Evolutionary conservation across 2,113 vertebrate species (phyloP), one percentile per base, ranked within the genome.

Genomic region (Lepus timidus): DNA sequence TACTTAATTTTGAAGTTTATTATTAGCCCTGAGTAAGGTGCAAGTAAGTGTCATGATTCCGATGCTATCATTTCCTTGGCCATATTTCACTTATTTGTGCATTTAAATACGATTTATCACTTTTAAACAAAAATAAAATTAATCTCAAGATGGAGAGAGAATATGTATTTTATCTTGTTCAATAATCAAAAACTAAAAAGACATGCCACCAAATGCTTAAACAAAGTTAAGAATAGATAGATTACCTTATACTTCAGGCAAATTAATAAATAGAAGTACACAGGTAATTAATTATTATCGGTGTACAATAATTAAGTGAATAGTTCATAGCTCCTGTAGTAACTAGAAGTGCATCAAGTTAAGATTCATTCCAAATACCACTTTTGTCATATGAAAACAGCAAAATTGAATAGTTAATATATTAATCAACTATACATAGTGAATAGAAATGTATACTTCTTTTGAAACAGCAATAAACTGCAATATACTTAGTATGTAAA

Each of bases 41-140:
- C 11, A 95, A 22, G 22, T 86, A 86, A 55, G 12, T 70, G 27
- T 51, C 49, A 27, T 51, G 7, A 89, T 76, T 85, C 70, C 17
- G 73, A 27, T 52, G 19, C 1, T 62, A 10, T 89, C 19, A 29
- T 51, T 2, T 39, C 10, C 36, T 74, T 88, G 52, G 29, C 33
- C 19, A 75, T 9, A 78, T 4, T 78, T 95, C 44, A 83, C 25
- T 61, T 80, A 62, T 68, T 81, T 71, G n/a, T 84, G 16, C 14
- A 39, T 83, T 81, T 93, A 91, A 70, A 74, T 83, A 79, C 9
- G 65, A 74, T 84, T 23, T 86, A 51, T 71, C 20, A 39, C 31
- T 93, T 89, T 95, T 92, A 93, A 91, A 27, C 74, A 22, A 85
- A 92, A 95, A 84, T 3, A 62, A 84, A 90, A 64, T 79, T 68